Conservation (phyloP, 2,888 invertebrate genomes). For the Gerosis bhagava region DNA sequence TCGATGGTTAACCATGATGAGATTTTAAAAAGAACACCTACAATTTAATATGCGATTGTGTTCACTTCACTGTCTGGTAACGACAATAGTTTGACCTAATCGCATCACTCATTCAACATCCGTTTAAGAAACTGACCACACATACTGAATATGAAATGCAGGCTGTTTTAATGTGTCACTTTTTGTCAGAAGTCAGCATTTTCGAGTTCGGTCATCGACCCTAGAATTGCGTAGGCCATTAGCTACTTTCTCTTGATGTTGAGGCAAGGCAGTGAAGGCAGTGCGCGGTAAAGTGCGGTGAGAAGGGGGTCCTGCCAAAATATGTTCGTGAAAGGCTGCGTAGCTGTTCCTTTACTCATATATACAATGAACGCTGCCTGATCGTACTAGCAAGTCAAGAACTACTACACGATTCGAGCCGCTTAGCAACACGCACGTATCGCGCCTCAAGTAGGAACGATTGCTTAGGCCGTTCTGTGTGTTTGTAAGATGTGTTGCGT, state of each 20-base stretch:
- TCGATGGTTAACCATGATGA: too few relatives aligned
- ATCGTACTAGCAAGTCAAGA: constrained; percentile 15
- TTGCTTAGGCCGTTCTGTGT: constrained; percentile 10
- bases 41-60: too few relatives aligned
- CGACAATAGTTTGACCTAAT: constrained; percentile 60
- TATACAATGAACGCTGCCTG: constrained; percentile 21
- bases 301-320: constrained; percentile 77
- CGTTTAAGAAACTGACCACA: constrained; percentile 75
- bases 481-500: constrained; percentile 15
- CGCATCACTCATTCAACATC: constrained; percentile 60
- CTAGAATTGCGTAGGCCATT: constrained; percentile 79
- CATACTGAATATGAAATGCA: constrained; percentile 76
- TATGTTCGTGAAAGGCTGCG: constrained; percentile 79
- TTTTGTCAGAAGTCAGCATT: constrained; percentile 77
- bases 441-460: constrained; percentile 1
- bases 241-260: constrained; percentile 78
- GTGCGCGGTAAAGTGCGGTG: constrained; percentile 53
- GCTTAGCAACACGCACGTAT: constrained; percentile 19
- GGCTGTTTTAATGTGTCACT: constrained; percentile 76
- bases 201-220: constrained; percentile 79
- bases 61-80: too few relatives aligned
- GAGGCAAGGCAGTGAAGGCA: constrained; percentile 60
- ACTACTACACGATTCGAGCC: constrained; percentile 4
- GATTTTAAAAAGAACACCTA: too few relatives aligned
- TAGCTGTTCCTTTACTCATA: constrained; percentile 50